Base-by-base conservation (phyloP, 2,888 invertebrate species). In the Eupithecia inturbata region DNA sequence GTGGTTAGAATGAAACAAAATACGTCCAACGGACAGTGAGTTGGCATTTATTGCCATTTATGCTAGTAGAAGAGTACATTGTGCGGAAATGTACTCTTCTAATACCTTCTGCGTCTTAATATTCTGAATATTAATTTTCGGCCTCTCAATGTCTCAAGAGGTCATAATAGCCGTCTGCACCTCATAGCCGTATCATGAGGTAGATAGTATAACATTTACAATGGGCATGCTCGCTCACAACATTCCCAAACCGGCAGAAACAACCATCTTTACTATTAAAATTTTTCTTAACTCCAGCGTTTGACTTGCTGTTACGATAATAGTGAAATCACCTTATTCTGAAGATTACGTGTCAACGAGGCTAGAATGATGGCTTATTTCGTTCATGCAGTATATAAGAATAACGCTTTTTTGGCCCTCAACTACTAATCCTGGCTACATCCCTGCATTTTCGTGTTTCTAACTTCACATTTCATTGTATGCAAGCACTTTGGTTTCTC, bases 401-500 rank as follows among this genome's bases (percentile, higher is more conserved):
- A 26, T 28, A 68, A 68, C 39, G 26, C 53, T 31, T 33, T 14
- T 14, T 49, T 45, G 22, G 62, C 36, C 68, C 60, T 33, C 10
- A 31, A 33, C 31, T 49, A 72, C 71, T 60, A 62, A 63, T 62
- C 71, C 72, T 71, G 67, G 36, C 66, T 71, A 73, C 68, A 68
- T 66, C 71, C 73, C 66, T 72, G 72, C 77, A 74, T 78, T 74
- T 71, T 76, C 68, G 67, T 74, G 75, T 77, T 75, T 82, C 81
- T 86, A 86, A 88, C 85, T 83, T 84, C 88, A 89, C 88, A 82
- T 86, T 84, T 82, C 84, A 85, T 84, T 85, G 85, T 88, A 85
- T 86, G 85, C 83, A 77, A 84, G 85, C 87, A 86, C 87, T 80
- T 81, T 81, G 81, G 77, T 81, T 81, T 81, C 78, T 57, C 77